Percentiles rank a stretch among this genome's conserved stretches.
These are phyloP conservation scores for Spicauda simplicius DNA, from an alignment of 2,888 invertebrate genomes.

Conservation along the genomic window DNA sequence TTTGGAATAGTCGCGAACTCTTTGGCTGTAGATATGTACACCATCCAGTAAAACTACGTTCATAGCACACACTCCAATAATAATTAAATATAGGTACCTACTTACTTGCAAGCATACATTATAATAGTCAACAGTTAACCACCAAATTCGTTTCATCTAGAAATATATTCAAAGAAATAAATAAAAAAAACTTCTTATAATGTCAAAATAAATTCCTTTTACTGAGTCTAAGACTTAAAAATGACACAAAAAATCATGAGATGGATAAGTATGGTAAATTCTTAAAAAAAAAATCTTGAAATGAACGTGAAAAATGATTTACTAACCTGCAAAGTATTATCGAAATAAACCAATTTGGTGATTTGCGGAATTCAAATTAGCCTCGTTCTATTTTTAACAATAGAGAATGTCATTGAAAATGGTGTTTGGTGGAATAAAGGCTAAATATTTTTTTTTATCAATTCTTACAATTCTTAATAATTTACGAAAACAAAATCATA, in stretches of 20 bases:
- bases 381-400: neutral
- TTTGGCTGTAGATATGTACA: neutral
- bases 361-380: conserved; percentile 1
- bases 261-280: no score
- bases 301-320: no score
- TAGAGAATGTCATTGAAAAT: conserved; percentile 2
- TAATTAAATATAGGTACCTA: neutral
- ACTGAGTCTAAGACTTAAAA: no score
- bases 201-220: no score
- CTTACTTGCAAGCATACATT: conserved; percentile 18
- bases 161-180: no score
- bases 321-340: no score
- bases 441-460: no score
- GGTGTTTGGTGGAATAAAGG: neutral
- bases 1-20: conserved; percentile 9
- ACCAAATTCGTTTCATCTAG: conserved; percentile 9
- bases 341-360: conserved; percentile 7
- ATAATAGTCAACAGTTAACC: neutral
- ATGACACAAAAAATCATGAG: no score
- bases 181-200: no score
- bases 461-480: no score
- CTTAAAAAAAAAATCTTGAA: no score
- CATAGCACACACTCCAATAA: conserved; percentile 17
- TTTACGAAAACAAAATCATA: no score
- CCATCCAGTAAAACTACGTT: conserved; percentile 7